phyloP scores from a whole-genome alignment of 2,797 vertebrate genomes.

The Pitangus sulphuratus region DNA sequence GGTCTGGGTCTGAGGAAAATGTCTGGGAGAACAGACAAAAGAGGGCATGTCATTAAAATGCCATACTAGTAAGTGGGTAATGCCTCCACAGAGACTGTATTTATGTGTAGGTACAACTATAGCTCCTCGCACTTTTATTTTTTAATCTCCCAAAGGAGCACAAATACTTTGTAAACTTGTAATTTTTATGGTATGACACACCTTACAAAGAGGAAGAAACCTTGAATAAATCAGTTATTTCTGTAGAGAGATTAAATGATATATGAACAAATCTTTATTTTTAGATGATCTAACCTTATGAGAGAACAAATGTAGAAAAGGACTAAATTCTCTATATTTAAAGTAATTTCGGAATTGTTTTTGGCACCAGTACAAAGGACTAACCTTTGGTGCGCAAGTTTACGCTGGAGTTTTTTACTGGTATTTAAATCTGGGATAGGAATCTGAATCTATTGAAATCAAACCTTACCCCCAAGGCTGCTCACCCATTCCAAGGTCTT shows the following conservation, averaged over 20 bases:
- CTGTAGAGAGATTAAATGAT: neutral
- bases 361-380: conserved; percentile 16
- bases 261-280: neutral
- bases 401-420: neutral
- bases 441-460: conserved; percentile 18
- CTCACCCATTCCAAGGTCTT: conserved; percentile 17
- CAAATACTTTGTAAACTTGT: neutral
- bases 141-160: neutral
- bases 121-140: neutral
- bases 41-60: neutral
- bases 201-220: neutral
- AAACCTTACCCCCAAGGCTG: conserved; percentile 13
- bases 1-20: neutral
- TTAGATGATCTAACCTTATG: neutral
- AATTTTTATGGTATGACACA: neutral
- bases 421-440: conserved; percentile 29
- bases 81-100: neutral
- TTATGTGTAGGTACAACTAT: neutral
- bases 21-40: neutral
- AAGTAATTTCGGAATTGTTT: conserved; percentile 19
- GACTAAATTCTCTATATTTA: neutral
- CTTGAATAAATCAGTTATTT: neutral
- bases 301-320: neutral
- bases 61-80: neutral
- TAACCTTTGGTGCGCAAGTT: conserved; percentile 23